These are phyloP conservation scores for Nebria salina DNA, from an alignment of 2,888 invertebrate genomes.

Conservation along the genomic window DNA sequence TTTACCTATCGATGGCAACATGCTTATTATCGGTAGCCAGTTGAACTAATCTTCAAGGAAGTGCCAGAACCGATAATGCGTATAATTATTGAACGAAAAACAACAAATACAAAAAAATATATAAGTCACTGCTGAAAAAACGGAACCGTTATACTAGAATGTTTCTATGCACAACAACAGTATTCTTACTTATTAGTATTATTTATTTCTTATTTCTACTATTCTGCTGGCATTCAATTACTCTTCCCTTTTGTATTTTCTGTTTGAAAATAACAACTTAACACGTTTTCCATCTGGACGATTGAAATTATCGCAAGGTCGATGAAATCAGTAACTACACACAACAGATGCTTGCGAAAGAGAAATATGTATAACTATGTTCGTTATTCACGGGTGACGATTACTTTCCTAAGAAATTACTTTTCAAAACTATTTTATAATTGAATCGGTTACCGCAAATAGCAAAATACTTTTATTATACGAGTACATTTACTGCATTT, in stretches of 20 bases:
- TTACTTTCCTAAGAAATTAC: no score
- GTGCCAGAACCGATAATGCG: conserved; percentile 27
- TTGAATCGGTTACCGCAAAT: no score
- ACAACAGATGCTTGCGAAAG: no score
- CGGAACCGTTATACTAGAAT: conserved; percentile 8
- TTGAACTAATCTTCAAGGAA: conserved; percentile 25
- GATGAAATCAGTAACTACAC: neutral
- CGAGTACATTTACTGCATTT: no score
- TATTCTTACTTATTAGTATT: neutral
- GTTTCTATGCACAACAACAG: neutral
- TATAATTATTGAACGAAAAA: conserved; percentile 27
- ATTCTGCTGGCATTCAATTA: neutral
- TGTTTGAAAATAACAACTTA: neutral
- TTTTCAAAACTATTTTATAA: no score
- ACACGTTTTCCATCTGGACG: neutral
- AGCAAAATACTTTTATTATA: no score
- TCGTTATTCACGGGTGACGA: no score
- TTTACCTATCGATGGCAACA: conserved; percentile 5
- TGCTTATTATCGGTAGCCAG: conserved; percentile 33
- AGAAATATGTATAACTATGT: no score
- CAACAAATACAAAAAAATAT: neutral
- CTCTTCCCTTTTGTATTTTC: neutral
- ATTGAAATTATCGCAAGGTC: neutral
- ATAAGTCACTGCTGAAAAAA: conserved; percentile 5
- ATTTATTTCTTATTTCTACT: neutral